phyloP scores from a whole-genome alignment of 2,888 invertebrate species.

The Eupithecia subfuscata region DNA sequence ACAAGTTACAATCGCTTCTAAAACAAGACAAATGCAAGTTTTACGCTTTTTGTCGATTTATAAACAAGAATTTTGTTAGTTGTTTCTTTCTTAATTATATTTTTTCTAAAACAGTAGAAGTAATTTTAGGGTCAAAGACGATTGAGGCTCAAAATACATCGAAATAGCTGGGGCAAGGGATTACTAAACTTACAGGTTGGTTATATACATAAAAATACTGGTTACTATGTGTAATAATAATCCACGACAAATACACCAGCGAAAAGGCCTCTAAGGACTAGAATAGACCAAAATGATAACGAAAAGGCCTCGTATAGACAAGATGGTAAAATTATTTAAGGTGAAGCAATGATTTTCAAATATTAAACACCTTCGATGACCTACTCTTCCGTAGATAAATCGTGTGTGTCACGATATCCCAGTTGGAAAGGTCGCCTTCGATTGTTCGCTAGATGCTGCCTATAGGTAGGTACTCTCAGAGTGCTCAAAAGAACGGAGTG shows the following conservation, averaged over 20 bases:
- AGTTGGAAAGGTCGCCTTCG: background rate
- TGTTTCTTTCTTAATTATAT: background rate
- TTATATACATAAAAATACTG: too few species aligned
- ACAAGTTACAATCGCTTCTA: conserved; percentile 2
- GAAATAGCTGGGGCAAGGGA: background rate
- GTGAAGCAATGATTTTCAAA: background rate
- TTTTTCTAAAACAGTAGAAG: background rate
- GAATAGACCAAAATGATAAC: background rate
- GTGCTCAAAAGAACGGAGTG: too few species aligned
- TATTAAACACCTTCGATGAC: background rate
- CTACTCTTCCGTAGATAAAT: background rate
- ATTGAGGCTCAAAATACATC: background rate
- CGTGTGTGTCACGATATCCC: background rate
- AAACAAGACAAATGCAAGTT: background rate
- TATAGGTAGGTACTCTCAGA: background rate
- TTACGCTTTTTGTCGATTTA: background rate
- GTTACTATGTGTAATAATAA: too few species aligned
- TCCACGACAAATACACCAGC: too few species aligned
- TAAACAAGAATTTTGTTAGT: background rate
- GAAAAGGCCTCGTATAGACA: too few species aligned
- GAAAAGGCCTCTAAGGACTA: background rate
- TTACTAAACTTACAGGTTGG: too few species aligned
- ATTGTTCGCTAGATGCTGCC: background rate
- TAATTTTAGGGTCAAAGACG: background rate
- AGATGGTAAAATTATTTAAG: background rate